phyloP scores from a whole-genome alignment of 2,797 vertebrate species.

The Ataeniobius toweri region DNA sequence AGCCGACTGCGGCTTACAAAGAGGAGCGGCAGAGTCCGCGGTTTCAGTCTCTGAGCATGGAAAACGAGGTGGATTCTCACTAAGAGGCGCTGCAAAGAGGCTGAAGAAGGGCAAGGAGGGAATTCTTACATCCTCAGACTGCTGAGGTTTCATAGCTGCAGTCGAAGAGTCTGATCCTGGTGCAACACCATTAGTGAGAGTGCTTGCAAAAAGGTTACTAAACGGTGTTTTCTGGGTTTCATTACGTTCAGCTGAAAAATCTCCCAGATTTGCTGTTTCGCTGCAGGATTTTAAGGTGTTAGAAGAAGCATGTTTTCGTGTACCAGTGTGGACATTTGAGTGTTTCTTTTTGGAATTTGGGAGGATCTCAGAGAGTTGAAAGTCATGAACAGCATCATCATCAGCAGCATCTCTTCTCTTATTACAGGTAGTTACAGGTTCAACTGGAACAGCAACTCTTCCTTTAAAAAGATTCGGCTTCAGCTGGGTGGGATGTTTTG shows the following conservation, averaged over 20 bases:
- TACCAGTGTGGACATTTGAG: background rate
- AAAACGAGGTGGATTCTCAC: background rate
- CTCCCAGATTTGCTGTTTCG: background rate
- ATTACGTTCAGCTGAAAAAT: background rate
- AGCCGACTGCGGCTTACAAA: background rate
- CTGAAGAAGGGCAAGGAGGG: conserved; percentile 26
- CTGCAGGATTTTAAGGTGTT: background rate
- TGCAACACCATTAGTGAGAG: conserved; percentile 7
- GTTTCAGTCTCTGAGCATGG: background rate
- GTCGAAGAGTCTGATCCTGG: background rate
- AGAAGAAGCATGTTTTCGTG: background rate
- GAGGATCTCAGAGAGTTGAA: background rate
- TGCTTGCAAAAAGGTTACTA: conserved; percentile 35
- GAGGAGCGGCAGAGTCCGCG: background rate
- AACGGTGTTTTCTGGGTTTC: conserved; percentile 30
- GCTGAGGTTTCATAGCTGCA: conserved; percentile 4
- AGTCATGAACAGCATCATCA: background rate
- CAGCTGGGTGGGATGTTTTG: background rate
- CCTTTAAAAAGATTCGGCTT: conserved; percentile 5
- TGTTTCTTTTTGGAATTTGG: background rate
- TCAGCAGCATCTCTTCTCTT: background rate
- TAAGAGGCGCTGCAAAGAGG: conserved; percentile 56
- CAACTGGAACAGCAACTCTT: background rate
- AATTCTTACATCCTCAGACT: background rate
- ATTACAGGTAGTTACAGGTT: background rate